Percentiles rank a stretch among this genome's conserved stretches.
These are phyloP conservation scores for Carcina quercana DNA, from an alignment of 2,888 invertebrate genomes.

Conservation along the genomic window DNA sequence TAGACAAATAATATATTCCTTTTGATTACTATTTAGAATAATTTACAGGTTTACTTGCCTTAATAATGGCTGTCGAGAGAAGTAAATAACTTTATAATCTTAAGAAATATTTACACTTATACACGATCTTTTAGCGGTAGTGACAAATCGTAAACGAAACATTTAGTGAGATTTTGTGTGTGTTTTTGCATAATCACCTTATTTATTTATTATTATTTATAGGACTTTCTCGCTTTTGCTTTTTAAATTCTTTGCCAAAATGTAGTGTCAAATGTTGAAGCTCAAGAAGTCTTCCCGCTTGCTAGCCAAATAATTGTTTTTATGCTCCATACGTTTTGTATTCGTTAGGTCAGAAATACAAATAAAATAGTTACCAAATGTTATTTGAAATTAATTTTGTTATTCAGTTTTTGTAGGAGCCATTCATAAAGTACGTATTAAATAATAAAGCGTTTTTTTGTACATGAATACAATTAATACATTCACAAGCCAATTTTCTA, in stretches of 20 bases:
- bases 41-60: constrained; percentile 63
- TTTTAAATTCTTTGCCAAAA: constrained; percentile 13
- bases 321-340: too few relatives aligned
- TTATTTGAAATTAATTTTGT: too few relatives aligned
- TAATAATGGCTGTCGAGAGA: constrained; percentile 51
- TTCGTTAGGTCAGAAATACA: too few relatives aligned
- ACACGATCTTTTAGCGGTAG: constrained; percentile 19
- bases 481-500: too few relatives aligned
- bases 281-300: constrained; percentile 32
- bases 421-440: too few relatives aligned
- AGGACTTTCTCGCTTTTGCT: neutral
- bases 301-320: constrained; percentile 18
- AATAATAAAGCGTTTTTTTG: too few relatives aligned
- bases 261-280: constrained; percentile 14
- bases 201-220: constrained; percentile 5
- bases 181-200: constrained; percentile 2
- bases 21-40: constrained; percentile 1
- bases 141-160: constrained; percentile 14
- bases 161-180: constrained; percentile 20
- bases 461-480: too few relatives aligned
- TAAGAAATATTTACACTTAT: constrained; percentile 30
- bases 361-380: too few relatives aligned
- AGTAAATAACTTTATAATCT: constrained; percentile 22
- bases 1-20: neutral
- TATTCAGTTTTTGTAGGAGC: too few relatives aligned